These are phyloP conservation scores for Mimachlamys varia DNA, from an alignment of 2,888 invertebrate species.

Conservation along the genomic window DNA sequence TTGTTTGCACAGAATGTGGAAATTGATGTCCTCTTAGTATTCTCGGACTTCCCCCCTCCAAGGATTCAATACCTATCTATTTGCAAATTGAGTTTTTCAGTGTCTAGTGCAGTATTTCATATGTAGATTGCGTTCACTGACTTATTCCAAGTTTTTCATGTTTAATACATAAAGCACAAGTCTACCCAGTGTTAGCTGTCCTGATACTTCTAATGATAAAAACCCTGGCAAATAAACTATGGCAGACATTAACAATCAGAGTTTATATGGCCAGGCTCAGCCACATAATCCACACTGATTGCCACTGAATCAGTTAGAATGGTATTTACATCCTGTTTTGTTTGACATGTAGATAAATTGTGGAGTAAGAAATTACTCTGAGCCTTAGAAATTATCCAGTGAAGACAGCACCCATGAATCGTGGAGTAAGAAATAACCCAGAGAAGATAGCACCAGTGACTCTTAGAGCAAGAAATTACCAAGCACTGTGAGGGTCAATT, in stretches of 20 bases:
- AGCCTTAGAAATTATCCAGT: too few relatives aligned
- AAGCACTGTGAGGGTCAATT: too few relatives aligned
- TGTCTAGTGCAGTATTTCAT: not conserved
- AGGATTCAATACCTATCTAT: conserved; percentile 22
- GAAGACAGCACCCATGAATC: too few relatives aligned
- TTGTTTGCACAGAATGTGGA: not conserved
- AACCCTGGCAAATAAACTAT: not conserved
- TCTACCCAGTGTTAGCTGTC: not conserved
- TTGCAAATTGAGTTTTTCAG: conserved; percentile 12
- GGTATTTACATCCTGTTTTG: not conserved
- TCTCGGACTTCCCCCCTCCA: not conserved
- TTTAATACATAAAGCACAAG: conserved; percentile 23
- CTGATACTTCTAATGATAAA: not conserved
- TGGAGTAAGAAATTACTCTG: too few relatives aligned
- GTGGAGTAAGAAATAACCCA: too few relatives aligned
- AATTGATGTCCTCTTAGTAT: not conserved
- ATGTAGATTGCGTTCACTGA: conserved; percentile 20
- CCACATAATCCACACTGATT: not conserved
- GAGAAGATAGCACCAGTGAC: too few relatives aligned
- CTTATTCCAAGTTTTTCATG: conserved; percentile 20
- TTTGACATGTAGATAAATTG: too few relatives aligned
- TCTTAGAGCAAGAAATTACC: too few relatives aligned
- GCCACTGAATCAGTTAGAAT: not conserved
- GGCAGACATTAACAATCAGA: not conserved
- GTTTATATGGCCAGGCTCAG: not conserved